Base-by-base conservation (phyloP, 2,888 invertebrate genomes). In the Macaria liturata region DNA sequence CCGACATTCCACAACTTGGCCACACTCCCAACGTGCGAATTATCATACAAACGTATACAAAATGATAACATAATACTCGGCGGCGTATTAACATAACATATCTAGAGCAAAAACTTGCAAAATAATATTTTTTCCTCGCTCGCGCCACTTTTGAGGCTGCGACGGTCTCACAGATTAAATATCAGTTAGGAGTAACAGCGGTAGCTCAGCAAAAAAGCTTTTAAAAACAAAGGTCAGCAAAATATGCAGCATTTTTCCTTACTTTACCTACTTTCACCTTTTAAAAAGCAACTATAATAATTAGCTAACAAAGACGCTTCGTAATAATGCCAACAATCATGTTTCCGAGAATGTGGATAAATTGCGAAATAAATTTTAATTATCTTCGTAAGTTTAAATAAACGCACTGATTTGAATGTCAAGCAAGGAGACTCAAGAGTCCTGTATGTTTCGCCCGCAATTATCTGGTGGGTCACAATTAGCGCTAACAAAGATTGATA, bases 121-220 rank as follows among this genome's bases (percentile, higher is more conserved):
- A 52, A 31, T 59, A 55, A 59, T 54, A 54, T 50, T 50, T 54
- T 58, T 58, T 58, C 37, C 46, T 50, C 44, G 43, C 43, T 37
- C 42, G 42, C 49, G 44, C 43, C 9, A 53, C 50, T 54, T 50
- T 50, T 39, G 45, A 46, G 34, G 43, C 30, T 9, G 49, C 46
- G 46, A 9, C 40, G 39, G 37, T 4, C 30, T 9, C 42, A 42
- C 42, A 42, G 42, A 42, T 42, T 42, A 42, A n/a, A 42, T 42
- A 42, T 42, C 42, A 42, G 42, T 42, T 42, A 42, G 42, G 4
- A 9, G n/a, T 32, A 9, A 9, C 32, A 7, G 8, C 62, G 58
- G 57, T 64, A 61, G 47, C 63, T 78, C 71, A 74, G 74, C 74
- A 76, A 74, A 72, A n/a, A 3, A 7, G 20, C 20, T 20, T 20